These are phyloP conservation scores for Nautilus pompilius DNA, from an alignment of 1,140 invertebrate genomes.

Conservation along the genomic window DNA sequence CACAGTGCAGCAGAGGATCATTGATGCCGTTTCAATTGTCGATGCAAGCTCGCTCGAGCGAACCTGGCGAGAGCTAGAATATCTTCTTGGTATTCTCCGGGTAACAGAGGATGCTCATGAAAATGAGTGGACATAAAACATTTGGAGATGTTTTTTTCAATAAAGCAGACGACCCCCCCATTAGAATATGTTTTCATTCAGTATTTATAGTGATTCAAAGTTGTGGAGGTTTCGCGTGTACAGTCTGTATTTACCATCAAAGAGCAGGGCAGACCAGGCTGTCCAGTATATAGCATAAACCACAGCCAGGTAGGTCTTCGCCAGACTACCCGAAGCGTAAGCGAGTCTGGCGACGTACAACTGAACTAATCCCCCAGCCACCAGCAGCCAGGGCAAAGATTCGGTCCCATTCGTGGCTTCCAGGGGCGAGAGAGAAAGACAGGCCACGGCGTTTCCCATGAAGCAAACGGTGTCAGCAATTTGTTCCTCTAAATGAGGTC, in stretches of 20 bases:
- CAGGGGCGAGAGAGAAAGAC: conserved; percentile 22
- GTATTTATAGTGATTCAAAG: too few relatives aligned
- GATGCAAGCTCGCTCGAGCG: too few relatives aligned
- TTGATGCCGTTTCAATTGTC: too few relatives aligned
- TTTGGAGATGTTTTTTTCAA: too few relatives aligned
- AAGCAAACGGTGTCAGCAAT: conserved; percentile 24
- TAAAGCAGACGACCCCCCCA: too few relatives aligned
- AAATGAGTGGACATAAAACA: too few relatives aligned
- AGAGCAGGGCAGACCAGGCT: conserved; percentile 22
- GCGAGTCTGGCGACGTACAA: conserved; percentile 27
- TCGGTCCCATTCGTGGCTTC: conserved; percentile 19
- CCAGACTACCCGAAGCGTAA: conserved; percentile 29
- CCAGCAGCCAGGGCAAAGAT: conserved; percentile 27
- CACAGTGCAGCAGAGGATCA: too few relatives aligned
- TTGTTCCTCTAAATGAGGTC: conserved; percentile 12
- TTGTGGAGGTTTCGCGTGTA: too few relatives aligned
- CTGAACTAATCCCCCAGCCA: conserved; percentile 27
- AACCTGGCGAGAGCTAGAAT: too few relatives aligned
- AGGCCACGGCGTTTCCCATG: conserved; percentile 21
- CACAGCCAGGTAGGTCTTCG: conserved; percentile 19
- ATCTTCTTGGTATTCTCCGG: too few relatives aligned
- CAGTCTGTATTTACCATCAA: conserved; percentile 22
- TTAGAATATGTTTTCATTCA: too few relatives aligned
- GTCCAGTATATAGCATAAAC: conserved; percentile 26
- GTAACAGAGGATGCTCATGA: too few relatives aligned